Percentiles rank a stretch among this genome's conserved stretches.
Conservation (phyloP, 2,113 vertebrate species). For the Tachycineta bicolor region DNA sequence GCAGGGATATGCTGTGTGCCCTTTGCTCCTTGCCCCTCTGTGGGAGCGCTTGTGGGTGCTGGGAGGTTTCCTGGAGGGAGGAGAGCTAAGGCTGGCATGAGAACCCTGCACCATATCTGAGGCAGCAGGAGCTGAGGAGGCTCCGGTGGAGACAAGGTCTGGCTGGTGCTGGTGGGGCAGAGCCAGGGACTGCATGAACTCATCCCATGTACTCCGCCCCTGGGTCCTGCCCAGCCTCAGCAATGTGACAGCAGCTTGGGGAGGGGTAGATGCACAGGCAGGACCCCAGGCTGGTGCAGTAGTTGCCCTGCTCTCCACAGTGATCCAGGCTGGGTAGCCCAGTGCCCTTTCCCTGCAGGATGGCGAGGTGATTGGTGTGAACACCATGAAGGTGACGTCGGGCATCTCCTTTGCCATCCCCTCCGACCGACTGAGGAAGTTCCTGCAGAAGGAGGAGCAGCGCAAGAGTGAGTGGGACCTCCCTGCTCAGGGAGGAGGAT, state of each 20-base stretch:
- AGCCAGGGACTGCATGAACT: neutral
- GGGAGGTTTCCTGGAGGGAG: neutral
- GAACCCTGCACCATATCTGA: neutral
- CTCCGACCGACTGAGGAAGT: constrained; percentile 85
- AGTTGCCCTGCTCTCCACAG: neutral
- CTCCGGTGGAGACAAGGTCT: rapidly evolving
- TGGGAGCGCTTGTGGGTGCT: neutral
- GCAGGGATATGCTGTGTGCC: neutral
- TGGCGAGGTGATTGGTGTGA: constrained; percentile 96
- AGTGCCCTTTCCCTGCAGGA: constrained; percentile 76
- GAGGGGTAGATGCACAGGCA: rapidly evolving
- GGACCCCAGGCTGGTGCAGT: neutral
- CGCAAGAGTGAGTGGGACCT: constrained; percentile 78
- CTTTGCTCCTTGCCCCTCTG: rapidly evolving
- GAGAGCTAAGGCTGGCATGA: neutral
- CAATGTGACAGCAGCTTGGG: neutral
- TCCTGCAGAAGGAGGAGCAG: constrained; percentile 81
- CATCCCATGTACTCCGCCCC: neutral
- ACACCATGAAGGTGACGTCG: constrained; percentile 96
- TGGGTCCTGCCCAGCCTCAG: no score
- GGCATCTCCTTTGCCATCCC: constrained; percentile 98
- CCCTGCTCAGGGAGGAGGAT: neutral
- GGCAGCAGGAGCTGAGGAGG: neutral
- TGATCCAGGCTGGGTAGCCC: neutral
- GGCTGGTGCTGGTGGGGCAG: neutral